Evolutionary conservation across 2,113 vertebrate genomes (phyloP).

Genomic region (Gallinago undulata): DNA sequence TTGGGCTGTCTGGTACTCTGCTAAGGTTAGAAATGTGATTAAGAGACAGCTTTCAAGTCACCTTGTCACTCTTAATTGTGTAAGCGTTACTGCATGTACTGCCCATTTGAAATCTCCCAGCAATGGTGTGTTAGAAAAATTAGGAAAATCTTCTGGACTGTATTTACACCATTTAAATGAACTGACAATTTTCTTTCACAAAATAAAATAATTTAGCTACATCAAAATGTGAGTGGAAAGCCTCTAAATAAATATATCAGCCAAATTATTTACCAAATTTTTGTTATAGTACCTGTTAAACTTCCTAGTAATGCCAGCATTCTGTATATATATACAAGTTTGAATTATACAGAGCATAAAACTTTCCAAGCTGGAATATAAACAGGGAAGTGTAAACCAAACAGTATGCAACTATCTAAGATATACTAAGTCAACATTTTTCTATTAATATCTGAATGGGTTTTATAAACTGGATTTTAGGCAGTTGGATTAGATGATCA

Average conservation of each 20-base stretch:
- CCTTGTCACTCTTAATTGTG: not conserved
- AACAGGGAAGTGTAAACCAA: not conserved
- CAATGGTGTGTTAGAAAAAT: not conserved
- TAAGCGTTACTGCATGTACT: not conserved
- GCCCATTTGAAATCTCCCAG: not conserved
- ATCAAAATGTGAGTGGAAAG: not conserved
- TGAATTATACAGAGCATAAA: not conserved
- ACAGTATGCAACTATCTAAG: not conserved
- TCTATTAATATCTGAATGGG: not conserved
- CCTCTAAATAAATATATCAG: not conserved
- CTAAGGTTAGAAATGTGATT: not conserved
- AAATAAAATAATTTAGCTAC: not conserved
- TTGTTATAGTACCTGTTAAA: not conserved
- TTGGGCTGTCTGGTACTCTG: not conserved
- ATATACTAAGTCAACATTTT: fast-evolving
- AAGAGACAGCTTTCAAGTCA: not conserved
- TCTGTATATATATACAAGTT: not conserved
- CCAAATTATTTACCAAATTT: not conserved
- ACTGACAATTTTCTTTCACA: not conserved
- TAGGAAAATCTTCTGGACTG: not conserved
- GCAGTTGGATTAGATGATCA: not conserved
- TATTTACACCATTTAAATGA: not conserved
- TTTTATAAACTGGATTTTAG: not conserved
- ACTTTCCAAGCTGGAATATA: not conserved
- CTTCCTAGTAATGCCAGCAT: not conserved